Evolutionary conservation across 2,888 invertebrate species (phyloP), one percentile per base, ranked within the genome.

Genomic region (Lymantria monacha): DNA sequence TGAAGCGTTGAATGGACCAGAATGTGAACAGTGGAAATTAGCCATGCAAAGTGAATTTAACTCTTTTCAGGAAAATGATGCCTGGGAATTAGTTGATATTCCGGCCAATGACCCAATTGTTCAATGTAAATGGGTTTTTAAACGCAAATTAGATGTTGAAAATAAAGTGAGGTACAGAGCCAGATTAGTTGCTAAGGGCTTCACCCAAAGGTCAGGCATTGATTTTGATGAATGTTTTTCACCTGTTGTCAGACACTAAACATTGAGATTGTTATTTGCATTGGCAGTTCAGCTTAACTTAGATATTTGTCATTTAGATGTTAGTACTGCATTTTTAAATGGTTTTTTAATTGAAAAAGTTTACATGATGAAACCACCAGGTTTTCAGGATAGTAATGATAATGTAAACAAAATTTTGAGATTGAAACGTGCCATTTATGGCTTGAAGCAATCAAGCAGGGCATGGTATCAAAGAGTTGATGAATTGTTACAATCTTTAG

Each of bases 291-390:
- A n/a, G n/a, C n/a, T n/a, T n/a, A n/a, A n/a, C n/a, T n/a, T n/a
- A n/a, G n/a, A 9, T 11, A 41, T 41, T 9, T 41, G 41, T 41
- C 41, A 41, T 41, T 41, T 41, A 41, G 41, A 41, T 41, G 41
- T 41, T 41, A 41, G 41, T 41, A 41, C 41, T 41, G 41, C 41
- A 41, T 41, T 41, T 41, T 41, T 41, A 41, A 41, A n/a, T n/a
- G n/a, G n/a, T n/a, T n/a, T n/a, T n/a, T n/a, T n/a, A n/a, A n/a
- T n/a, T n/a, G n/a, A n/a, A 41, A 31, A 31, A 31, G 31, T 31
- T 31, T 31, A 31, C 31, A 31, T 31, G 31, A 31, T 31, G 31
- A 31, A 31, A 31, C 31, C 31, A 31, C 8, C 9, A 31, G 31
- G 31, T 9, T 31, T 31, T 31, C 9, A 36, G 2, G 11, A 36